These are phyloP conservation scores for Pyrrhura leucotis DNA, from an alignment of 2,797 vertebrate genomes.

Conservation along the genomic window DNA sequence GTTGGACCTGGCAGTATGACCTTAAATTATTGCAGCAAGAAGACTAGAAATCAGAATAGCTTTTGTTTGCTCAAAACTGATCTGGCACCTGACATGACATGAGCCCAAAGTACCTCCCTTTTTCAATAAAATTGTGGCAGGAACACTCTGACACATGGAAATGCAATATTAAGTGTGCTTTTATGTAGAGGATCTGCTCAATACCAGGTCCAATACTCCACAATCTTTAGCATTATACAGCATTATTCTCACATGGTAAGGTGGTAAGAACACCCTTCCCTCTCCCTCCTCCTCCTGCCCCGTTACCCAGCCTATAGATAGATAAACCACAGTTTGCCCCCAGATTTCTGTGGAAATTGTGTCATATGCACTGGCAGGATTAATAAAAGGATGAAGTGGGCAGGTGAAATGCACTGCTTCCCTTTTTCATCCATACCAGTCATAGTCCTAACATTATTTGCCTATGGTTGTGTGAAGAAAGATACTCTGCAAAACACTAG, in stretches of 20 bases:
- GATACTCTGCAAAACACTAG: background rate
- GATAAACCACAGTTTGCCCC: background rate
- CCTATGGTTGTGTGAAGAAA: background rate
- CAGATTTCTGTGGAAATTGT: background rate
- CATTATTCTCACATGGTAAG: background rate
- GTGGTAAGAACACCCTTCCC: background rate
- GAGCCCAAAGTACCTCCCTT: background rate
- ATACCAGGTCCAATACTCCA: accelerated
- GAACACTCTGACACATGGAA: background rate
- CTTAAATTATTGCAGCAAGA: background rate
- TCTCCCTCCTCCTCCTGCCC: background rate
- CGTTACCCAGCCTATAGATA: accelerated
- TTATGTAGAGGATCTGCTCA: background rate
- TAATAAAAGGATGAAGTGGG: background rate
- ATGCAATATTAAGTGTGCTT: background rate
- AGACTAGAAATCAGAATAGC: background rate
- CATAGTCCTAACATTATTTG: background rate
- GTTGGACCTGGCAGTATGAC: background rate
- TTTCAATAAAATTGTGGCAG: background rate
- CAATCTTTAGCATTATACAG: background rate
- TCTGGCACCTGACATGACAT: accelerated
- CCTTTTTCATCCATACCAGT: background rate
- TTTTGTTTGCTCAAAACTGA: background rate
- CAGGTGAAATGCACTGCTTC: background rate
- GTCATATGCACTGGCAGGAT: background rate